A percentile compares a stretch with the other conserved stretches of the same genome.
These are phyloP conservation scores for Amblyteles armatorius DNA, from an alignment of 2,888 invertebrate species.

Conservation along the genomic window DNA sequence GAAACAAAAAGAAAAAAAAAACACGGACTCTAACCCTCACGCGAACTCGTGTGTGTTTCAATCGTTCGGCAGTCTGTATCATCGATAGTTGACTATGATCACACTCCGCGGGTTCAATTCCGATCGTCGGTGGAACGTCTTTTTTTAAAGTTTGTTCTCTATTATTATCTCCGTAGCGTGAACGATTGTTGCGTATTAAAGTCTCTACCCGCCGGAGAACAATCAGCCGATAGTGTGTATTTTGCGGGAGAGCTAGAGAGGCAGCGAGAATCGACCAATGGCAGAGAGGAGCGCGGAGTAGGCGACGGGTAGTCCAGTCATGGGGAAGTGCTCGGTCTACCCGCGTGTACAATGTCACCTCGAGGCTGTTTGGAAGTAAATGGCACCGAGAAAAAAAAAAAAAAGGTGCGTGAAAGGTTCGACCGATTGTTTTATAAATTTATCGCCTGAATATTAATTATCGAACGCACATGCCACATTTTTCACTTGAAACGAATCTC, in stretches of 20 bases:
- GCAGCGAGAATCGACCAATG: slow-evolving; percentile 37
- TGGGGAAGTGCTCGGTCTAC: slow-evolving; percentile 81
- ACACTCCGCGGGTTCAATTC: neutral
- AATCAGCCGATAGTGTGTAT: slow-evolving; percentile 3
- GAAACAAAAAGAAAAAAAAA: neutral
- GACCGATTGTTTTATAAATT: slow-evolving; percentile 42
- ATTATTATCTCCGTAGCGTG: neutral
- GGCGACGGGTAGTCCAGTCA: slow-evolving; percentile 76
- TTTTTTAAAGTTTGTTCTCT: neutral
- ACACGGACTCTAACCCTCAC: neutral
- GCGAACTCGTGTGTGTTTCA: slow-evolving; percentile 16
- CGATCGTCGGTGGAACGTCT: neutral
- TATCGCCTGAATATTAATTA: slow-evolving; percentile 50
- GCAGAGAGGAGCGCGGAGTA: slow-evolving; percentile 53
- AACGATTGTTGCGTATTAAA: neutral
- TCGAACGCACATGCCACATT: slow-evolving; percentile 55
- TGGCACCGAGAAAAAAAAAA: neutral
- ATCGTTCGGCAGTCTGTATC: slow-evolving; percentile 28
- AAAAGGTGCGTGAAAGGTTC: neutral
- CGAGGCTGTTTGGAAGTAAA: neutral
- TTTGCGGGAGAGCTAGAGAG: neutral
- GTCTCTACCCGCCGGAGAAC: neutral
- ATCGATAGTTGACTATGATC: neutral
- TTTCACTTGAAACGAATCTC: slow-evolving; percentile 54
- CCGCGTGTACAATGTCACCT: slow-evolving; percentile 62